Base-by-base conservation (phyloP, 1,140 invertebrate genomes). In the Vollenhovia emeryi region DNA sequence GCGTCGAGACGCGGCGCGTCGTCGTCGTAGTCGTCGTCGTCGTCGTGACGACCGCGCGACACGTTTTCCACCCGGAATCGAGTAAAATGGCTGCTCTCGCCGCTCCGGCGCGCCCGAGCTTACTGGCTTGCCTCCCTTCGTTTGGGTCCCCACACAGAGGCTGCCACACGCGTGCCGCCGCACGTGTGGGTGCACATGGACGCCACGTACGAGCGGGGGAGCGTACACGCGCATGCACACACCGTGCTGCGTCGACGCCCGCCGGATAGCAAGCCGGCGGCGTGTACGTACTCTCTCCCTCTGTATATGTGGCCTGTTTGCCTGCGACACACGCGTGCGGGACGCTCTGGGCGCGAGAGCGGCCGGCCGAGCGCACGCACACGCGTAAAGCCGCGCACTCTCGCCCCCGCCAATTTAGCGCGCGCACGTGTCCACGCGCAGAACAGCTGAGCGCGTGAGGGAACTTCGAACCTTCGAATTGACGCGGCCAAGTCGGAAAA, bases 11-110 rank as follows among this genome's bases (percentile, higher is more conserved):
- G 79, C 55, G n/a, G 36, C 52, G 71, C 59, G 75, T 50, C 45
- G 45, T 48, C 45, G 45, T 82, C 50, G 78, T 59, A 50, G 69
- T 75, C 24, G 80, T 82, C 50, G 78, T 59, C 66, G 69, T 75
- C 24, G 80, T 83, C 30, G 43, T 36, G 48, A 57, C 69, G 30
- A 45, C 43, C 45, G 66, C 48, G 52, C 55, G 62, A 62, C 75
- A 87, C 87, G 84, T 87, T 91, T 86, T 85, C 82, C 88, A 87
- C 85, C 91, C 88, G 90, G 88, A 91, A 91, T 94, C 92, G 93
- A 91, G 92, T 94, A 94, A 94, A 94, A 94, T 94, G 94, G 94
- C 94, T 94, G 93, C 93, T 94, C 93, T 94, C 93, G 94, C 92
- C 93, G 92, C 92, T 94, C 92, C 94, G 93, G 93, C 93, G 94